Evolutionary conservation across 2,888 invertebrate species (phyloP).

Genomic region (Chalcis sispes): DNA sequence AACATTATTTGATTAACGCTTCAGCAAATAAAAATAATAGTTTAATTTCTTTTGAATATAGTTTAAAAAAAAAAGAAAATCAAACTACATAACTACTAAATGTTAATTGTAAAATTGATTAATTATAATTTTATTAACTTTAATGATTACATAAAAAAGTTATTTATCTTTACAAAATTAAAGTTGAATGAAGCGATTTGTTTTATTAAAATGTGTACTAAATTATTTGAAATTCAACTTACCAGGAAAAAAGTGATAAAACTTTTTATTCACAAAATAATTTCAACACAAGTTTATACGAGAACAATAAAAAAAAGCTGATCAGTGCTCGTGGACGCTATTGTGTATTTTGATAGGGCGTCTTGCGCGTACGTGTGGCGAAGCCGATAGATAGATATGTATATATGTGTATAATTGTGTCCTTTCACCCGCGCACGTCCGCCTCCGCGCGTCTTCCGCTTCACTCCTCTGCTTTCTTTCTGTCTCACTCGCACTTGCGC

Average conservation of each 20-base stretch:
- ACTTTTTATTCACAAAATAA: neutral
- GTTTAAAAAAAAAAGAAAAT: neutral
- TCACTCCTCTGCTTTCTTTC: neutral
- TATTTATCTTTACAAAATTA: too few species aligned
- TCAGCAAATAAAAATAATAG: too few species aligned
- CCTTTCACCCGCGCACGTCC: conserved; percentile 47
- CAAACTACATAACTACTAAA: neutral
- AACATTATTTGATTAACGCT: too few species aligned
- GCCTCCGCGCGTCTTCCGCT: conserved; percentile 29
- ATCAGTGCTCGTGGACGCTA: neutral
- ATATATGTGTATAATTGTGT: conserved; percentile 1
- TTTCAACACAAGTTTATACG: neutral
- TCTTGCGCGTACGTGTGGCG: conserved; percentile 26
- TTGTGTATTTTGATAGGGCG: conserved; percentile 44
- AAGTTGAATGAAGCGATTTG: too few species aligned
- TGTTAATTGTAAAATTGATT: neutral
- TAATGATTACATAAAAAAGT: too few species aligned
- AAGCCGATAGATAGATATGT: too few species aligned
- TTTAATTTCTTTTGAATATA: too few species aligned
- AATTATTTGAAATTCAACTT: neutral
- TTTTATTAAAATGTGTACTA: too few species aligned
- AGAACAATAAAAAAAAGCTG: neutral
- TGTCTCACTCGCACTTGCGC: neutral
- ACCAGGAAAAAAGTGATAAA: neutral
- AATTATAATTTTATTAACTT: neutral